Conservation (phyloP, 2,797 vertebrate species). For the Poliocrania exsul region DNA sequence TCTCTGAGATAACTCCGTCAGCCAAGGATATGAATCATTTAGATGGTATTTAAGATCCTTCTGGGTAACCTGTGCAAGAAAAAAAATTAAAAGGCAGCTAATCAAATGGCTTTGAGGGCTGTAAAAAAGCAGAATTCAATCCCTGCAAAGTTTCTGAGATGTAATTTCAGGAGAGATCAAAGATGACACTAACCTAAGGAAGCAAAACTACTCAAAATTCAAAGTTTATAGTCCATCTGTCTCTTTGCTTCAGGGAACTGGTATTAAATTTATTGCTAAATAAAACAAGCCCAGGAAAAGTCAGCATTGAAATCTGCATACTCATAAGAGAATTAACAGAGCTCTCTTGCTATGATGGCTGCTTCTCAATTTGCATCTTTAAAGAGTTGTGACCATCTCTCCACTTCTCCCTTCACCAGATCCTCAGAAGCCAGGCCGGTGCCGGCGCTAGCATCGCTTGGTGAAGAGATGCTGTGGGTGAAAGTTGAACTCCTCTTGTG, state of each 20-base stretch:
- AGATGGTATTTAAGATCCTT: background rate
- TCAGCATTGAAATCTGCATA: conserved; percentile 72
- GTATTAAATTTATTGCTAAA: conserved; percentile 81
- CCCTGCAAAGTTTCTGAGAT: conserved; percentile 68
- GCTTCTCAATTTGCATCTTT: conserved; percentile 84
- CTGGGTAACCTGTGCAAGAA: conserved; percentile 16
- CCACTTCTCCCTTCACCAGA: background rate
- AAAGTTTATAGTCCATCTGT: conserved; percentile 81
- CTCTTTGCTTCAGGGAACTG: conserved; percentile 76
- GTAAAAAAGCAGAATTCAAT: conserved; percentile 60
- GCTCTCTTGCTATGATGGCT: conserved; percentile 73
- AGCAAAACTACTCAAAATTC: conserved; percentile 76
- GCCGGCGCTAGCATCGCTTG: background rate
- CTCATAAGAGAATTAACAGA: conserved; percentile 75
- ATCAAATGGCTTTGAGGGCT: conserved; percentile 49
- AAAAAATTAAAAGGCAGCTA: conserved; percentile 14
- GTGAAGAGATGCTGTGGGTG: background rate
- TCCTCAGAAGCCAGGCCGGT: background rate
- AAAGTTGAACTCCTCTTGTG: background rate
- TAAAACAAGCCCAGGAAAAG: conserved; percentile 78
- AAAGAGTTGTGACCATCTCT: conserved; percentile 79
- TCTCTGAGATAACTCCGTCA: background rate
- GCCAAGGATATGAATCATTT: background rate
- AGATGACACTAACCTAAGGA: conserved; percentile 58
- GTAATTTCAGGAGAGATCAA: conserved; percentile 75